Evolutionary conservation across 2,888 invertebrate genomes (phyloP), one percentile per base, ranked within the genome.

Genomic region (Lithophane ornitopus): DNA sequence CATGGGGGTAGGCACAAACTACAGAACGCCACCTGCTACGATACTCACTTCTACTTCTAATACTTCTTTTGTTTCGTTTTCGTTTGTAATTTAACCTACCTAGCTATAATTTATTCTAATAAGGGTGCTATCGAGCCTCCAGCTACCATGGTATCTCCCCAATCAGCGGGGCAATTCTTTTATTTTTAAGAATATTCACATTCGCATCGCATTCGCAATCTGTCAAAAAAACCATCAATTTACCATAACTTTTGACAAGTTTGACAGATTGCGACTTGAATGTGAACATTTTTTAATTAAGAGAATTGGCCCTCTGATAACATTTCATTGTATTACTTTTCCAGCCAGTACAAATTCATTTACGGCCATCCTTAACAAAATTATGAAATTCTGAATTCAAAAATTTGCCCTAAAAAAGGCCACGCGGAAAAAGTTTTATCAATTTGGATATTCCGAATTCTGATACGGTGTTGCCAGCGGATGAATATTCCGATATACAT

Each of bases 401-500:
- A 75, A 76, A 62, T 34, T 68, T 2, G 12, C n/a, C 3, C 44
- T 22, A 70, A 74, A 81, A 77, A 68, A 74, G 54, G 56, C 70
- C 63, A 59, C 63, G 59, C 46, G 39, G 52, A 80, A 81, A 85
- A 80, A 70, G 54, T 70, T 81, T 82, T 74, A 84, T 70, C 80
- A 80, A 78, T 82, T 84, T 70, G 71, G 66, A 75, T 85, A 81
- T 84, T 76, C 49, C 14, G 62, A 76, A 84, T 84, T 77, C 77
- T 59, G 85, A 77, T 76, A 85, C 77, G 59, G 65, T 78, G 78
- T 80, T 82, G 68, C 80, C 71, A 80, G 41, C 63, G 78, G 76
- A 77, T 76, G 72, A 71, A 75, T 83, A 76, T 87, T 84, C 74
- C 68, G 78, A 76, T 85, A 83, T 81, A 85, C 84, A 81, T 81